phyloP scores from a whole-genome alignment of 1,140 invertebrate species.

The Anastatus disparis region DNA sequence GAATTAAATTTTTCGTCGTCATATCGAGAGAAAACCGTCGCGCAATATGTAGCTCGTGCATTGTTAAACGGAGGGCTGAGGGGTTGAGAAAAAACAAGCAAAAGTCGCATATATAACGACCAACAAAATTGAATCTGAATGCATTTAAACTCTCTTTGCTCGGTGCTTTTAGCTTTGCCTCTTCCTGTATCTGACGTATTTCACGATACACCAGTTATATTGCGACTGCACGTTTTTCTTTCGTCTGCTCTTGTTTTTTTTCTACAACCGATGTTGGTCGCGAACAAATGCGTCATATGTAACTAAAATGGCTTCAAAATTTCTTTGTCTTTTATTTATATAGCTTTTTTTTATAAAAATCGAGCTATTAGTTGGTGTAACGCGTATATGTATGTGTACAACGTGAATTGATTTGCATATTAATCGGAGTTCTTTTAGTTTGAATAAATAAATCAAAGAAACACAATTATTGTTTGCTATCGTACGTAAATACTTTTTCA shows the following conservation, averaged over 20 bases:
- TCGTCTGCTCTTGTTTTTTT: neutral
- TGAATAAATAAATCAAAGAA: no score
- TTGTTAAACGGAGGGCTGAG: neutral
- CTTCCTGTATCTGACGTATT: no score
- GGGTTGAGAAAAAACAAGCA: neutral
- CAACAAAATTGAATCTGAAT: slow-evolving; percentile 37
- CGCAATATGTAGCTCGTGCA: slow-evolving; percentile 18
- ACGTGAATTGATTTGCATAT: neutral
- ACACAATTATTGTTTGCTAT: no score
- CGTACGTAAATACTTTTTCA: no score
- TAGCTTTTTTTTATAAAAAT: neutral
- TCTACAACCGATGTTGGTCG: neutral
- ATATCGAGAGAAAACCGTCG: neutral
- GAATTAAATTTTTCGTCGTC: slow-evolving; percentile 30
- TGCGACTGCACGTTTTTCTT: slow-evolving; percentile 3
- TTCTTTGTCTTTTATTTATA: no score
- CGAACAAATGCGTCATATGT: neutral
- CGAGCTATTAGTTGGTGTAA: neutral
- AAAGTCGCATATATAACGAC: slow-evolving; percentile 8
- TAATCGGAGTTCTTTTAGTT: no score
- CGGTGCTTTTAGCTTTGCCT: neutral
- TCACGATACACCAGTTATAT: neutral
- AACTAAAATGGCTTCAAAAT: neutral
- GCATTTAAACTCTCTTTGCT: slow-evolving; percentile 10
- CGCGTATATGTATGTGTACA: neutral